Base-by-base conservation (phyloP, 1,140 invertebrate genomes). In the Ruditapes philippinarum region DNA sequence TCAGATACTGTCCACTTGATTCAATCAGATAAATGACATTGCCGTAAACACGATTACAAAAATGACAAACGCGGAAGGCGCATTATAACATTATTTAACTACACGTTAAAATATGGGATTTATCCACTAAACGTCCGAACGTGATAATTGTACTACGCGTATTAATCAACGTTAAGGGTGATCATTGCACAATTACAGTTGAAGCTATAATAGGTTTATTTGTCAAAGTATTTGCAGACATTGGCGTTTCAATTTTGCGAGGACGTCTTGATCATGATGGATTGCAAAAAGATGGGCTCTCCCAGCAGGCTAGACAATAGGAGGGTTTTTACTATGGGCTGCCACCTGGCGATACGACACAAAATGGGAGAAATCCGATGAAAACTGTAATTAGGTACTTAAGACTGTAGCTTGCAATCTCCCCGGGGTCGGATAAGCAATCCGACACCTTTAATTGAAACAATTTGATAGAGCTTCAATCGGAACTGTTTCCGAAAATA, bases 371-470 rank as follows among this genome's bases (percentile, higher is more conserved):
- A 62, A 81, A 62, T 81, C 79, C 54, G 79, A 81, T 81, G 79
- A 81, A 81, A 81, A 81, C 5, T 81, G 79, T 81, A 81, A 81
- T 81, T 62, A 62, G 79, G 54, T 81, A 81, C 79, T 81, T 81
- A 81, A 60, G 54, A n/a, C 57, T 81, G 79, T 81, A 81, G 79
- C 57, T 51, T 28, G 60, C 79, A 14, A 60, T 81, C 79, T 57
- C 79, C n/a, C 54, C 79, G 51, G 79, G 79, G 51, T 57, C 79
- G 60, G 79, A 65, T 40, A 31, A 65, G 60, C 54, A 81, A 81
- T 81, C n/a, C 7, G 79, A 81, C 79, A 81, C 79, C 60, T 62
- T 57, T 54, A 57, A 65, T 42, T 81, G 54, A 62, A 62, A 40
- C 33, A 22, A 65, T 62, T 81, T 60, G 79, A 65, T 81, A 54